Evolutionary conservation across 1,140 invertebrate genomes (phyloP).

Genomic region (Scaptomyza pallida): DNA sequence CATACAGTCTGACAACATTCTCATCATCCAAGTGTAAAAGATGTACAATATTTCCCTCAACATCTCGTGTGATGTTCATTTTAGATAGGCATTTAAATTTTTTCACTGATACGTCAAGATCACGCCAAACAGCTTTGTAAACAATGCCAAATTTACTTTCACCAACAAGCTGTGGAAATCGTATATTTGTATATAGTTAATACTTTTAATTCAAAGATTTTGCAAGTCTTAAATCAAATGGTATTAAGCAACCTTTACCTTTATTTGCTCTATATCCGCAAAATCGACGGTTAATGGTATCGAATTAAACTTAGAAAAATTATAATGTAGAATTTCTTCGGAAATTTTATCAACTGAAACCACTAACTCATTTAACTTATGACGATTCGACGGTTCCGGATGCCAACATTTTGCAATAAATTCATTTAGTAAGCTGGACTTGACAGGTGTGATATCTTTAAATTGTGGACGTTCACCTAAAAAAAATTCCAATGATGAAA

Average conservation of each 20-base stretch:
- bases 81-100: background rate
- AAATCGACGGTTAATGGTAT: background rate
- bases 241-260: background rate
- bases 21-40: background rate
- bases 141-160: constrained; percentile 1
- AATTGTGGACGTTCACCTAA: background rate
- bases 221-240: no score
- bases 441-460: background rate
- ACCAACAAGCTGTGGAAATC: background rate
- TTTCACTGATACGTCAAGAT: background rate
- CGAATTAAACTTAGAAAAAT: no score
- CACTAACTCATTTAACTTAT: no score
- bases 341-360: background rate
- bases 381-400: background rate
- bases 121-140: background rate
- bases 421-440: background rate
- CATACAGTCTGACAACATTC: background rate
- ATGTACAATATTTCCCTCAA: background rate
- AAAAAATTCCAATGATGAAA: background rate
- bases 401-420: background rate
- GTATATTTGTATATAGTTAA: background rate
- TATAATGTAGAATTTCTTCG: no score
- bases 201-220: no score
- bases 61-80: no score
- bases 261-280: no score